phyloP scores from a whole-genome alignment of 2,113 vertebrate species.

The Vulpes vulpes region DNA sequence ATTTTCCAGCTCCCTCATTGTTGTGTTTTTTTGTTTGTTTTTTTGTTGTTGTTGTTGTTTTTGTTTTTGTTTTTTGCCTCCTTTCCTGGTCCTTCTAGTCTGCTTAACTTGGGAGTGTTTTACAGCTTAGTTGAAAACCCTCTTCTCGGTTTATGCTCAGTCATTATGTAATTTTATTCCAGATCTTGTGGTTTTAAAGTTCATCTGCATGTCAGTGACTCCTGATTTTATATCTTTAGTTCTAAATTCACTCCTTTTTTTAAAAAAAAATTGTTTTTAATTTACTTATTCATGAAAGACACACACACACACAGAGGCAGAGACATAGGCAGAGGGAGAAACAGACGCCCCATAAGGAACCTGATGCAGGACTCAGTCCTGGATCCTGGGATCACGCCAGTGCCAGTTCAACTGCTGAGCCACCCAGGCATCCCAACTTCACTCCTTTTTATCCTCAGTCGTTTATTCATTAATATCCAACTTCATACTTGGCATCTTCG shows the following conservation, averaged over 20 bases:
- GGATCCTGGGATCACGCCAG: too few relatives aligned
- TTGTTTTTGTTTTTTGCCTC: not conserved
- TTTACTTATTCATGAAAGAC: too few relatives aligned
- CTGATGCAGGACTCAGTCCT: too few relatives aligned
- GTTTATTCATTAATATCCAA: not conserved
- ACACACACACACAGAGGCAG: too few relatives aligned
- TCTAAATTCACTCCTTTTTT: not conserved
- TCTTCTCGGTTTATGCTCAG: not conserved
- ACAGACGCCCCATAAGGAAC: too few relatives aligned
- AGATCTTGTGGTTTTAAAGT: not conserved
- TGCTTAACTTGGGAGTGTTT: not conserved
- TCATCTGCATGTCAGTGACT: not conserved
- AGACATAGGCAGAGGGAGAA: too few relatives aligned
- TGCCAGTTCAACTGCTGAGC: too few relatives aligned
- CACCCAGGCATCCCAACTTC: not conserved
- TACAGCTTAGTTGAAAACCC: not conserved
- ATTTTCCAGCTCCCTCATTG: not conserved
- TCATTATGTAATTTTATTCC: not conserved
- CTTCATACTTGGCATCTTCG: not conserved
- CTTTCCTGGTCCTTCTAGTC: not conserved
- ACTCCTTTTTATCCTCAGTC: not conserved
- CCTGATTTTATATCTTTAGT: not conserved
- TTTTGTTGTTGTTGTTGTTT: not conserved
- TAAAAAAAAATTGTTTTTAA: too few relatives aligned
- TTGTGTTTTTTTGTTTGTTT: not conserved